A percentile compares a stretch with the other conserved stretches of the same genome.
Evolutionary conservation across 2,113 vertebrate genomes (phyloP).

Genomic region (Aleadryas rufinucha): DNA sequence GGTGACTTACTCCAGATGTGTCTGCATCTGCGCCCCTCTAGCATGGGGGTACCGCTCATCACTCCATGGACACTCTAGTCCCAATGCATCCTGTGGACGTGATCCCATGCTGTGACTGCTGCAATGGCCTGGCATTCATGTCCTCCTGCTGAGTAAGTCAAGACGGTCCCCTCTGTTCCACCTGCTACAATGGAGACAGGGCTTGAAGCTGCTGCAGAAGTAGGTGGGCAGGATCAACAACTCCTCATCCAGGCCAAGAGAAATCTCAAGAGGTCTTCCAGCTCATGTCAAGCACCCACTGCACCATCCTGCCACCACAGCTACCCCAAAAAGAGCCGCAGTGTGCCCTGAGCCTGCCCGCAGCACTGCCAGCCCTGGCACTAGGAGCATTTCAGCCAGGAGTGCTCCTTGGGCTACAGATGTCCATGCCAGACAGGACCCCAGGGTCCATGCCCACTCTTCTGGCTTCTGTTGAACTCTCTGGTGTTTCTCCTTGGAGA

Average conservation of each 20-base stretch:
- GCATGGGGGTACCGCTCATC: neutral
- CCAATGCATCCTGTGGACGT: rapidly evolving
- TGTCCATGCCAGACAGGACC: neutral
- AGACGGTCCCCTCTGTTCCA: neutral
- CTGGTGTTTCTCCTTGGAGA: neutral
- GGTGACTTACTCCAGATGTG: neutral
- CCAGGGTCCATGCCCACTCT: neutral
- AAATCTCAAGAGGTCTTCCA: neutral
- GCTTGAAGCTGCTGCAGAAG: neutral
- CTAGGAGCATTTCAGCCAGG: neutral
- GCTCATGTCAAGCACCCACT: neutral
- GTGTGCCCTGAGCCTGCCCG: neutral
- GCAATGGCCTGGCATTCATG: rapidly evolving
- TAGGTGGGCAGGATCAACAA: neutral
- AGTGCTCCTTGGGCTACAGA: neutral
- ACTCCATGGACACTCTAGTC: neutral
- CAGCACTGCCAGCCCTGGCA: neutral
- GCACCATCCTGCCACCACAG: neutral
- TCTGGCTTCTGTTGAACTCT: neutral
- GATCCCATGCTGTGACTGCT: neutral
- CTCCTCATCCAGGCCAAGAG: rapidly evolving
- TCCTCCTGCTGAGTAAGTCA: too few species aligned
- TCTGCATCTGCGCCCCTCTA: neutral
- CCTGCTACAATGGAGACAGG: neutral
- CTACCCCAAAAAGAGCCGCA: rapidly evolving